phyloP scores from a whole-genome alignment of 2,113 vertebrate species.

The Marmota flaviventris region DNA sequence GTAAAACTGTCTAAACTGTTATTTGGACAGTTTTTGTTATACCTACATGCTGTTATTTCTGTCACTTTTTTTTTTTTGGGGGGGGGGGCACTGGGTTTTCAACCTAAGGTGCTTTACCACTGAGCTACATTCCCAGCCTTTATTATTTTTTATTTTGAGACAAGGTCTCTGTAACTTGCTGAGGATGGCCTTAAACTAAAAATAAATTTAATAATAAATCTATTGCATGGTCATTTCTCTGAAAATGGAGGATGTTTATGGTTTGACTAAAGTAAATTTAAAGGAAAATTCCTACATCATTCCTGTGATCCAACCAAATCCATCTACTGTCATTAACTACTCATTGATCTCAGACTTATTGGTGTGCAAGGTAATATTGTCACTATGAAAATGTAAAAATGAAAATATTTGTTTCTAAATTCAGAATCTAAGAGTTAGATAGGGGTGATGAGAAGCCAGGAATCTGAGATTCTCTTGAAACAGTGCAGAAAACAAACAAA shows the following conservation, averaged over 20 bases:
- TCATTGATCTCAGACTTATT: background rate
- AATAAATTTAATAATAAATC: too few relatives aligned
- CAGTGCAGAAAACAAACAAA: background rate
- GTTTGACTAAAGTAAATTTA: conserved; percentile 24
- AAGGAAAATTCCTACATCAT: background rate
- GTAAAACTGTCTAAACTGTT: background rate
- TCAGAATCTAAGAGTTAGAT: background rate
- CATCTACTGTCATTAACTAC: background rate
- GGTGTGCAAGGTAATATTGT: background rate
- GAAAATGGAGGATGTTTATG: background rate
- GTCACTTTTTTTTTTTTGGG: too few relatives aligned
- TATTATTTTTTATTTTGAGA: too few relatives aligned
- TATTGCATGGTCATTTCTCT: background rate
- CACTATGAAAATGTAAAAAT: background rate
- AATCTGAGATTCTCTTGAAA: background rate
- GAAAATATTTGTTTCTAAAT: background rate
- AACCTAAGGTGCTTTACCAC: too few relatives aligned
- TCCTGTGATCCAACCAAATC: background rate
- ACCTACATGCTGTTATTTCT: background rate
- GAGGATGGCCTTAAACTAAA: too few relatives aligned
- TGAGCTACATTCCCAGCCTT: too few relatives aligned
- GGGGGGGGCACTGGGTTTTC: too few relatives aligned
- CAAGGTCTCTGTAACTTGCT: too few relatives aligned
- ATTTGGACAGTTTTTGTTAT: too few relatives aligned
- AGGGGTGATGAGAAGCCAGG: background rate